Evolutionary conservation across 2,888 invertebrate species (phyloP).

Genomic region (Oscheius sp.): DNA sequence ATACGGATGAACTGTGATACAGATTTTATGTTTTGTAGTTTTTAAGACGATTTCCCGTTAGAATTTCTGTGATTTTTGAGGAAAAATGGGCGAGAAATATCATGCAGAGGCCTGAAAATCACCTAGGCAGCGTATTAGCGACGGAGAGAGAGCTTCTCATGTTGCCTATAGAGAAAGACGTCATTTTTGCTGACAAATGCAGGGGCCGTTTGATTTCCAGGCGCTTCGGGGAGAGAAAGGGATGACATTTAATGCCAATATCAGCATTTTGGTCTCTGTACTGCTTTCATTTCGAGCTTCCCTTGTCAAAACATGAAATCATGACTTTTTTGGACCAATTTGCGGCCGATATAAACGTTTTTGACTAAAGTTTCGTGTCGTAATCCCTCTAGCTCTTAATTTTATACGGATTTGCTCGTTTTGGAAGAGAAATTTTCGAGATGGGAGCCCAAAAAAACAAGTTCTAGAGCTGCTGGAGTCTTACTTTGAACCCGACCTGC

Average conservation of each 20-base stretch:
- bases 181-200: slow-evolving; percentile 28
- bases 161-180: slow-evolving; percentile 10
- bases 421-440: no score
- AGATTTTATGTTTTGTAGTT: neutral
- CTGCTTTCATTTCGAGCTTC: slow-evolving; percentile 3
- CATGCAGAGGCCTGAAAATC: neutral
- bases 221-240: neutral
- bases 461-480: no score
- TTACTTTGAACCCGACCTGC: no score
- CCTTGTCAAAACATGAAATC: neutral
- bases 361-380: no score
- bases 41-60: neutral
- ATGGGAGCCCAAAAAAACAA: no score
- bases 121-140: slow-evolving; percentile 2
- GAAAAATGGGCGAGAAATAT: neutral
- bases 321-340: no score
- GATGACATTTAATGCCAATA: neutral
- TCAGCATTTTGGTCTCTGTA: neutral
- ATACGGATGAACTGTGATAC: neutral
- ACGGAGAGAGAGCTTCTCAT: neutral
- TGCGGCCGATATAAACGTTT: no score
- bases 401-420: no score
- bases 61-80: neutral
- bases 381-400: no score
- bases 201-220: neutral